phyloP scores from a whole-genome alignment of 2,113 vertebrate species.

The Cebidichthys violaceus region DNA sequence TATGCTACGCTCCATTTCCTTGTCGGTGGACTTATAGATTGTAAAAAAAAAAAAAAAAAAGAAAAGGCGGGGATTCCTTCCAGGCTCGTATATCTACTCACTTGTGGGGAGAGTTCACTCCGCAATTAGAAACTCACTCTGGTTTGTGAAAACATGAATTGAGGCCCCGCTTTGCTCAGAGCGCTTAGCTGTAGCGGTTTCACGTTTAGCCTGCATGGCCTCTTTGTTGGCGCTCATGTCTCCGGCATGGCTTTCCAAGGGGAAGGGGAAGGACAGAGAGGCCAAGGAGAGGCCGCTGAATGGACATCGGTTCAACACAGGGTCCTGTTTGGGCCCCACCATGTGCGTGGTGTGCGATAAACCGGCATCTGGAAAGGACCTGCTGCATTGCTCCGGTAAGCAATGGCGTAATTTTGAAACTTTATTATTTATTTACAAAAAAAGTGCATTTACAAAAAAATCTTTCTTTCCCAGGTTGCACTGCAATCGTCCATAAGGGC shows the following conservation, averaged over 20 bases:
- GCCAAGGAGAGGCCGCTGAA: constrained; percentile 88
- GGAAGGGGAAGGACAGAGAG: constrained; percentile 91
- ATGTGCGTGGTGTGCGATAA: constrained; percentile 92
- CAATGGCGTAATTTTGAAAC: not conserved
- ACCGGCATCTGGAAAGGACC: constrained; percentile 88
- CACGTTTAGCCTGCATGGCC: not conserved
- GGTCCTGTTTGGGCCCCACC: constrained; percentile 85
- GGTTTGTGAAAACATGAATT: not conserved
- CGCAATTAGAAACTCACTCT: constrained; percentile 23
- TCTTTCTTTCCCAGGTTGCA: constrained; percentile 87
- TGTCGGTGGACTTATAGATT: constrained; percentile 18
- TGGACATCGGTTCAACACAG: constrained; percentile 87
- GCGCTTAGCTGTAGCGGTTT: not conserved
- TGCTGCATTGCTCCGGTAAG: constrained; percentile 92
- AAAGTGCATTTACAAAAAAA: not conserved
- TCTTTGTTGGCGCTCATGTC: constrained; percentile 53
- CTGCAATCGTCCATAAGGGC: constrained; percentile 87
- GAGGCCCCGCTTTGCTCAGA: not conserved
- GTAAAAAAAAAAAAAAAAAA: too few species aligned
- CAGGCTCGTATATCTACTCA: constrained; percentile 18
- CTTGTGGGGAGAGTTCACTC: constrained; percentile 29
- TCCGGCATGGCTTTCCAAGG: constrained; percentile 83
- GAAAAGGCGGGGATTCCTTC: constrained; percentile 31
- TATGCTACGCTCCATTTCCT: constrained; percentile 55
- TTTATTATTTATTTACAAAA: not conserved